A percentile compares a stretch with the other conserved stretches of the same genome.
These are phyloP conservation scores for Oenanthe melanoleuca DNA, from an alignment of 2,113 vertebrate species.

Conservation along the genomic window DNA sequence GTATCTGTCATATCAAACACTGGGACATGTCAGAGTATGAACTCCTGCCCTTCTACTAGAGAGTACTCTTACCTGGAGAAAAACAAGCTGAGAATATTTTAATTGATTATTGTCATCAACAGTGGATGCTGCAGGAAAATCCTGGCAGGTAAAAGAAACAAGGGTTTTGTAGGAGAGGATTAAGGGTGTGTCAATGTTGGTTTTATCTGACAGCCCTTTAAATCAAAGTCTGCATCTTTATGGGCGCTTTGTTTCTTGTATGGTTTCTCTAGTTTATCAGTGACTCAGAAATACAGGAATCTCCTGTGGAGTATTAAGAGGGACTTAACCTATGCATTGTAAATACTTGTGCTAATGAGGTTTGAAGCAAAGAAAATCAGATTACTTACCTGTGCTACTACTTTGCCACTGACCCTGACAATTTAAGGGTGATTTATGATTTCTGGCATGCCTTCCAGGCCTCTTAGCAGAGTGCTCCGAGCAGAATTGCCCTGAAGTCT, in stretches of 20 bases:
- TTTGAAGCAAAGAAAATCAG: conserved; percentile 46
- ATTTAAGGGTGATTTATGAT: conserved; percentile 43
- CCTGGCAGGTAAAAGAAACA: background rate
- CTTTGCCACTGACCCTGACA: conserved; percentile 23
- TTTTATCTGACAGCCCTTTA: conserved; percentile 16
- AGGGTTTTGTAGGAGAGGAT: conserved; percentile 6
- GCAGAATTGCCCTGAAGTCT: conserved; percentile 33
- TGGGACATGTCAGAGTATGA: background rate
- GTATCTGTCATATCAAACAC: background rate
- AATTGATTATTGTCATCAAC: background rate
- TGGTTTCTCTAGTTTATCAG: conserved; percentile 5
- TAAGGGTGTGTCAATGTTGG: conserved; percentile 23
- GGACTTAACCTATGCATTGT: conserved; percentile 22
- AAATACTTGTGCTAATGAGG: conserved; percentile 19
- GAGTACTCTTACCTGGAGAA: background rate
- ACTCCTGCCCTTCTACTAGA: background rate
- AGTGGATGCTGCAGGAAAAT: background rate
- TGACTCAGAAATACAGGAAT: conserved; percentile 20
- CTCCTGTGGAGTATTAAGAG: background rate
- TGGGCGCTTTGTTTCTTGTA: background rate
- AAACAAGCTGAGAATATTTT: background rate
- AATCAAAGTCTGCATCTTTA: background rate
- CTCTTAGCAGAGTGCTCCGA: background rate
- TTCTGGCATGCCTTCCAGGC: conserved; percentile 26
- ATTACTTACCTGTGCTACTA: conserved; percentile 20